phyloP scores from a whole-genome alignment of 2,888 invertebrate genomes.

The Standfussiana lucernea region DNA sequence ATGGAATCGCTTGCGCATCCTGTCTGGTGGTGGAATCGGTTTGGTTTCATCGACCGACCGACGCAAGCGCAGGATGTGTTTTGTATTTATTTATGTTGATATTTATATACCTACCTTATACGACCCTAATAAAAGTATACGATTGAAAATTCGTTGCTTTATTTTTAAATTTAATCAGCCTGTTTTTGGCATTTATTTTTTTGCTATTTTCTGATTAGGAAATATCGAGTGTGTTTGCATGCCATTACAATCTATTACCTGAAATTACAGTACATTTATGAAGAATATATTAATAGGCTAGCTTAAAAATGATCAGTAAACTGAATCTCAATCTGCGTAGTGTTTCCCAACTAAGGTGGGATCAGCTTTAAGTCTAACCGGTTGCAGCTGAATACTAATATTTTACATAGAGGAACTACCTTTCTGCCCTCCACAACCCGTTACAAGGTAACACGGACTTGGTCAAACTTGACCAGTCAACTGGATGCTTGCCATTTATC shows the following conservation, averaged over 20 bases:
- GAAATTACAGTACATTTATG: neutral
- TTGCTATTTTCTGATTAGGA: neutral
- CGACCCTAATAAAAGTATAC: neutral
- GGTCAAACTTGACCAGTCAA: neutral
- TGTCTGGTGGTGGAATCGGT: conserved; percentile 34
- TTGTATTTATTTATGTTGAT: conserved; percentile 1
- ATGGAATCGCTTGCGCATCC: conserved; percentile 59
- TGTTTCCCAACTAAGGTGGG: neutral
- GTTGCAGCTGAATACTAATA: neutral
- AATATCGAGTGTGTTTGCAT: neutral
- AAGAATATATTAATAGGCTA: neutral
- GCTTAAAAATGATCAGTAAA: neutral
- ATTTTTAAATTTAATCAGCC: too few species aligned
- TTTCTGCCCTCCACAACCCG: neutral
- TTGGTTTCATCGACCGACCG: conserved; percentile 9
- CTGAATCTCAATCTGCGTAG: neutral
- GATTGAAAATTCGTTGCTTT: neutral
- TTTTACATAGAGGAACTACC: neutral
- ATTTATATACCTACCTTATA: neutral
- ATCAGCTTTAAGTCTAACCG: neutral
- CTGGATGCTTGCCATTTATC: neutral
- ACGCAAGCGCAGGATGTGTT: conserved; percentile 55
- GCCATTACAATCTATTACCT: too few species aligned
- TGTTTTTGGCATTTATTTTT: neutral
- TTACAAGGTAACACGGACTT: neutral